Percentiles rank a stretch among this genome's conserved stretches.
Conservation (phyloP, 2,888 invertebrate genomes). For the Dicranocentrus wangi region DNA sequence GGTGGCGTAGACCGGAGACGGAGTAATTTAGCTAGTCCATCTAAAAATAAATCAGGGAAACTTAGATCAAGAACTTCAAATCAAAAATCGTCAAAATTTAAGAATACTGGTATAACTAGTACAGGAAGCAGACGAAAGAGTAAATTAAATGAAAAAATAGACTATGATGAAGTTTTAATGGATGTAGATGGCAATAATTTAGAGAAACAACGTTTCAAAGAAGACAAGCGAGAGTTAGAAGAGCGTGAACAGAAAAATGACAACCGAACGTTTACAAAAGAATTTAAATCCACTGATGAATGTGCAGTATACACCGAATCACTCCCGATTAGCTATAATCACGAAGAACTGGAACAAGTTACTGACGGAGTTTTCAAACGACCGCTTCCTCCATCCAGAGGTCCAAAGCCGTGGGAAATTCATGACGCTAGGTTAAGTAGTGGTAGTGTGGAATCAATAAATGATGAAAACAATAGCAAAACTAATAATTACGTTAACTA, state of each 20-base stretch:
- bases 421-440: constrained; percentile 44
- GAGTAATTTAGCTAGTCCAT: constrained; percentile 31
- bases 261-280: neutral
- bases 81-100: constrained; percentile 54
- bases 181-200: constrained; percentile 50
- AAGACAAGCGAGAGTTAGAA: neutral
- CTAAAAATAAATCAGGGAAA: constrained; percentile 41
- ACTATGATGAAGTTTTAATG: constrained; percentile 63
- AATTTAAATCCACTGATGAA: constrained; percentile 36
- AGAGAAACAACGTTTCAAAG: constrained; percentile 23
- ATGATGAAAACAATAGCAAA: constrained; percentile 49
- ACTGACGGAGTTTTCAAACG: constrained; percentile 59
- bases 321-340: constrained; percentile 30
- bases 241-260: neutral
- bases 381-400: constrained; percentile 52
- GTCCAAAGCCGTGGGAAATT: constrained; percentile 54
- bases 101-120: constrained; percentile 42
- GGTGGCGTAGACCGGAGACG: constrained; percentile 26
- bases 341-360: constrained; percentile 57
- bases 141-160: constrained; percentile 67
- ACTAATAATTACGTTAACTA: neutral
- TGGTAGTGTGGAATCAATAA: constrained; percentile 23
- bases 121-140: constrained; percentile 66
- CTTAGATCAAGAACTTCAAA: constrained; percentile 38
- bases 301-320: constrained; percentile 42